These are phyloP conservation scores for Agrochola lota DNA, from an alignment of 2,888 invertebrate genomes.

Conservation along the genomic window DNA sequence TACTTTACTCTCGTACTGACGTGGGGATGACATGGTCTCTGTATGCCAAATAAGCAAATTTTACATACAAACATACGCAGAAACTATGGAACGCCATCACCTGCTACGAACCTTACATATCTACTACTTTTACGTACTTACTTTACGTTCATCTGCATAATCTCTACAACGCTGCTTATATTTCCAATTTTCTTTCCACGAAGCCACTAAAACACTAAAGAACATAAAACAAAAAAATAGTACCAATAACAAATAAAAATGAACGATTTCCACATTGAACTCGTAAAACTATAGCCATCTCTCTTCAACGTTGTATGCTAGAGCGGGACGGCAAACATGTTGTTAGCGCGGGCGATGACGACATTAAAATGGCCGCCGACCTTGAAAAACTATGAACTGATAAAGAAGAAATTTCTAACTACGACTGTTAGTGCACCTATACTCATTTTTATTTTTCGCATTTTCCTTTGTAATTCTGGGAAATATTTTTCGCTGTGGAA, in stretches of 20 bases:
- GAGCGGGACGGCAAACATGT: constrained; percentile 22
- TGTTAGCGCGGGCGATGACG: constrained; percentile 56
- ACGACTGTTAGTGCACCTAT: constrained; percentile 7
- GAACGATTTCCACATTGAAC: constrained; percentile 27
- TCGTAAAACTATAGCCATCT: constrained; percentile 47
- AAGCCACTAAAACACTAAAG: constrained; percentile 2
- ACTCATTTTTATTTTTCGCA: neutral
- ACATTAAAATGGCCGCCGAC: constrained; percentile 54
- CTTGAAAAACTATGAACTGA: constrained; percentile 62
- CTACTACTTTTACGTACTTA: too few relatives aligned
- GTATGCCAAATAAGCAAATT: too few relatives aligned
- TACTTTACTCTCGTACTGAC: too few relatives aligned
- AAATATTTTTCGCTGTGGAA: neutral
- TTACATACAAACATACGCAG: too few relatives aligned
- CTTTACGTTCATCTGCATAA: too few relatives aligned
- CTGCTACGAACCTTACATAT: too few relatives aligned
- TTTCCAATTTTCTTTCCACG: neutral
- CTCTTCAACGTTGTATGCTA: neutral
- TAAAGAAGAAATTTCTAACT: constrained; percentile 64
- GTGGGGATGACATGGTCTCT: too few relatives aligned
- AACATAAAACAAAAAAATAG: constrained; percentile 29
- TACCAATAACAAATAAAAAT: constrained; percentile 40
- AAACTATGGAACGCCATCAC: too few relatives aligned
- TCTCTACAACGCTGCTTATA: neutral
- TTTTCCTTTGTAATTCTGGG: neutral